Percentiles rank a stretch among this genome's conserved stretches.
These are phyloP conservation scores for Charaxes varanes DNA, from an alignment of 1,140 invertebrate genomes.

Conservation along the genomic window DNA sequence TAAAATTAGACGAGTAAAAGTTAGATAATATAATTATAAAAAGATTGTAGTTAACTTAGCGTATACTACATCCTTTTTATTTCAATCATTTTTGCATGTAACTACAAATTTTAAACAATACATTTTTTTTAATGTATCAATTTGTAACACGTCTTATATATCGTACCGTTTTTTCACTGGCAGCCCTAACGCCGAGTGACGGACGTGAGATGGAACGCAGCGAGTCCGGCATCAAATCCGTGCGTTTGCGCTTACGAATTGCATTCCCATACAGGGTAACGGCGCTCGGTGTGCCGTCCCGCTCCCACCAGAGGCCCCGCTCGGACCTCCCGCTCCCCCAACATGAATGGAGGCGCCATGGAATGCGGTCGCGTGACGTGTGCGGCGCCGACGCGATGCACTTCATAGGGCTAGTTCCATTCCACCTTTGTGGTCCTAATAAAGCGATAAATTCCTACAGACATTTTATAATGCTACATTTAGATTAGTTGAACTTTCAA, in stretches of 20 bases:
- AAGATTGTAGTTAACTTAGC: too few species aligned
- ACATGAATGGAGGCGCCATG: slow-evolving; percentile 70
- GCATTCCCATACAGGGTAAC: slow-evolving; percentile 69
- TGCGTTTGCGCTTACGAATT: slow-evolving; percentile 68
- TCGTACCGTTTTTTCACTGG: not conserved
- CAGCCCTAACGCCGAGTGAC: slow-evolving; percentile 19
- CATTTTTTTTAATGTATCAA: too few species aligned
- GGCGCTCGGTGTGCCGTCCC: slow-evolving; percentile 55
- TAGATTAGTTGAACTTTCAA: slow-evolving; percentile 1
- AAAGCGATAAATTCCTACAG: slow-evolving; percentile 9
- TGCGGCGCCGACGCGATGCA: slow-evolving; percentile 62
- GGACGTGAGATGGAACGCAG: slow-evolving; percentile 47
- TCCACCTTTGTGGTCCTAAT: slow-evolving; percentile 19
- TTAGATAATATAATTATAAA: too few species aligned
- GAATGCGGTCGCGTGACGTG: slow-evolving; percentile 70
- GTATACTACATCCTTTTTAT: too few species aligned
- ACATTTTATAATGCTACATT: slow-evolving; percentile 5
- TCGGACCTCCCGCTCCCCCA: slow-evolving; percentile 47
- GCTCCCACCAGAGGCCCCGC: slow-evolving; percentile 43
- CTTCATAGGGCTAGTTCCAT: slow-evolving; percentile 51
- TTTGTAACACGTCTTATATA: too few species aligned
- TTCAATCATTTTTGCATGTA: too few species aligned
- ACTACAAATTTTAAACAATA: too few species aligned
- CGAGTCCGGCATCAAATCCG: slow-evolving; percentile 58
- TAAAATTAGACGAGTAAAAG: too few species aligned